A percentile compares a stretch with the other conserved stretches of the same genome.
Evolutionary conservation across 2,797 vertebrate species (phyloP).

Genomic region (Paedocypris micromegethes): DNA sequence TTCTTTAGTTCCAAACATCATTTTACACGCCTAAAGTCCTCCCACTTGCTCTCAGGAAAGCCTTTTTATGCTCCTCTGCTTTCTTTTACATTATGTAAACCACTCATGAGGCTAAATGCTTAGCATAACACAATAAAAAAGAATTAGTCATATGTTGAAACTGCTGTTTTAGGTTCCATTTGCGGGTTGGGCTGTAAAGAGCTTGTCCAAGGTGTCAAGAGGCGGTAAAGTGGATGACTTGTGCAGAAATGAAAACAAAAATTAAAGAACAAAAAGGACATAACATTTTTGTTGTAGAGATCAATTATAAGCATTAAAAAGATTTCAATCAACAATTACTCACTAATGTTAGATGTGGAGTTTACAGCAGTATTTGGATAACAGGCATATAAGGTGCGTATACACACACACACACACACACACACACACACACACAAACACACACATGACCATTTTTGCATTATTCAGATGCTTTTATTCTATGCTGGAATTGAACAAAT

Average conservation of each 20-base stretch:
- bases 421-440: too few relatives aligned
- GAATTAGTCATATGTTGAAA: constrained; percentile 18
- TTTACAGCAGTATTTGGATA: too few relatives aligned
- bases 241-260: not conserved
- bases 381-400: too few relatives aligned
- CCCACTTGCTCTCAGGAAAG: constrained; percentile 14
- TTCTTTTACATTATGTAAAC: constrained; percentile 15
- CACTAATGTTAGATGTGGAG: too few relatives aligned
- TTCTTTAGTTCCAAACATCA: constrained; percentile 3
- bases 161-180: constrained; percentile 16
- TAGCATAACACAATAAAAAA: constrained; percentile 10
- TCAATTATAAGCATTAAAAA: too few relatives aligned
- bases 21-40: not conserved
- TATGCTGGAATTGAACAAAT: too few relatives aligned
- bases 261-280: too few relatives aligned
- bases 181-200: constrained; percentile 12
- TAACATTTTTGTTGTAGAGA: too few relatives aligned
- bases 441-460: too few relatives aligned
- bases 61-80: not conserved
- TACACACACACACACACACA: too few relatives aligned
- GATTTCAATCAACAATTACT: too few relatives aligned
- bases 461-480: too few relatives aligned
- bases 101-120: constrained; percentile 5
- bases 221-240: constrained; percentile 10
- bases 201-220: not conserved